A percentile compares a stretch with the other conserved stretches of the same genome.
These are phyloP conservation scores for Amazona vittata DNA, from an alignment of 2,113 vertebrate species.

Conservation along the genomic window DNA sequence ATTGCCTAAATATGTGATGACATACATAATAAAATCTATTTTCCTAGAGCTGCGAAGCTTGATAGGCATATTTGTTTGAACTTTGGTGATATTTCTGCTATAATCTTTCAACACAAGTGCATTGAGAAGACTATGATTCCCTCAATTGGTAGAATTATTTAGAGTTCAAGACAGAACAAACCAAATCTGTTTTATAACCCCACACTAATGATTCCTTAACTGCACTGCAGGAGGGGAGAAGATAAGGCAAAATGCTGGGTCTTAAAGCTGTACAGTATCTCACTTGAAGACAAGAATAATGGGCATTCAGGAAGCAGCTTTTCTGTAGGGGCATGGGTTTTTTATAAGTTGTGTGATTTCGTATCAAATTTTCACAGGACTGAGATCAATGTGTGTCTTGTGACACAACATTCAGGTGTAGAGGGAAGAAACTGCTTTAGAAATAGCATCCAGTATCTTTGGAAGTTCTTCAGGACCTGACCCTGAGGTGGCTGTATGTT, in stretches of 20 bases:
- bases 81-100: constrained; percentile 44
- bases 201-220: neutral
- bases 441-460: neutral
- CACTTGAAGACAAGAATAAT: neutral
- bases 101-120: constrained; percentile 49
- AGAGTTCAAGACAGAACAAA: constrained; percentile 50
- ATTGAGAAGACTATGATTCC: constrained; percentile 30
- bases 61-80: constrained; percentile 65
- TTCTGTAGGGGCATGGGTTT: neutral
- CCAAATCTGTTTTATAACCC: constrained; percentile 15
- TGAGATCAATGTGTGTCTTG: neutral
- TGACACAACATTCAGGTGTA: neutral
- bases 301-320: neutral
- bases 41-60: constrained; percentile 53
- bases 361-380: constrained; percentile 24
- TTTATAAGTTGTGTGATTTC: neutral
- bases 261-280: neutral
- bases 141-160: constrained; percentile 8
- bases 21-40: constrained; percentile 52
- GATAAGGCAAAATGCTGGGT: neutral
- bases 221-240: neutral
- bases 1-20: constrained; percentile 65
- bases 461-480: neutral
- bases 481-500: neutral
- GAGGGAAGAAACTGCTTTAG: neutral